phyloP scores from a whole-genome alignment of 2,113 vertebrate species.

The Tricholaema leucomelas region DNA sequence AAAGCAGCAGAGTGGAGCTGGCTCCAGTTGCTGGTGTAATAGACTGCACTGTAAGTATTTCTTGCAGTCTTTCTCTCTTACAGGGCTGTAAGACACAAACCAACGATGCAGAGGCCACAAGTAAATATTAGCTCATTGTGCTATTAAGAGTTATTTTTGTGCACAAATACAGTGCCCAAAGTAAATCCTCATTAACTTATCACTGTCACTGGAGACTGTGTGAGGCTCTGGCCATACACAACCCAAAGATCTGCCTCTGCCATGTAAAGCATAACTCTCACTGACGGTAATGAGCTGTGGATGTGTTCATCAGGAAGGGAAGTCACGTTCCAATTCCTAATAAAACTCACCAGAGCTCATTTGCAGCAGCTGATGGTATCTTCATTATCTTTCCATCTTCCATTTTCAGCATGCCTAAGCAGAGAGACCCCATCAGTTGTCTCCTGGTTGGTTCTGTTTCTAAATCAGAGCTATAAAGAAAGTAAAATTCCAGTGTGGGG shows the following conservation, averaged over 20 bases:
- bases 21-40: neutral
- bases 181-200: neutral
- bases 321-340: neutral
- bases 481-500: neutral
- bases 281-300: neutral
- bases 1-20: neutral
- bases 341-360: neutral
- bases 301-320: neutral
- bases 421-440: neutral
- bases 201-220: neutral
- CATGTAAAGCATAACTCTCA: neutral
- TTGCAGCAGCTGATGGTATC: neutral
- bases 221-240: neutral
- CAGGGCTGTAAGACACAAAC: neutral
- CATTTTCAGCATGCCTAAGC: neutral
- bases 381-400: neutral
- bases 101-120: neutral
- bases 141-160: neutral
- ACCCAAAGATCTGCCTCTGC: neutral
- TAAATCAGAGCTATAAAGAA: neutral
- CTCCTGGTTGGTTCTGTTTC: neutral
- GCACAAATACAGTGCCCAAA: neutral
- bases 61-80: neutral
- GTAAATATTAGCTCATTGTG: slow-evolving; percentile 5
- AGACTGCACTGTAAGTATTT: slow-evolving; percentile 18